phyloP scores from a whole-genome alignment of 2,797 vertebrate species.

The Parotocinclus haroldoi region DNA sequence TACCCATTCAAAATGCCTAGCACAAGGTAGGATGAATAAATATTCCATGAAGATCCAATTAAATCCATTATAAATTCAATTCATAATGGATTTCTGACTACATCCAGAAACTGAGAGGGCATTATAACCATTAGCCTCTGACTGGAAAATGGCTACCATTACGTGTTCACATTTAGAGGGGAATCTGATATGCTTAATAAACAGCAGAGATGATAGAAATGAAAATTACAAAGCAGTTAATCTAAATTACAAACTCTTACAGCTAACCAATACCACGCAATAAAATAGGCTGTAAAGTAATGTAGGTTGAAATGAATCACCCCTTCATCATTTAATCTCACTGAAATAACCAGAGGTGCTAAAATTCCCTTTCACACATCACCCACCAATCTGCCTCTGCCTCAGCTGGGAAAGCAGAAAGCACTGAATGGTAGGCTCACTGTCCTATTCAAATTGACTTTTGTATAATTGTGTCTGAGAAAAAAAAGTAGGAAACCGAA shows the following conservation, averaged over 20 bases:
- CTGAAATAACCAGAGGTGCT: slow-evolving; percentile 37
- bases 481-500: too few relatives aligned
- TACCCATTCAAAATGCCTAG: too few relatives aligned
- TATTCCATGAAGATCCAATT: too few relatives aligned
- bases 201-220: not conserved
- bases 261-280: slow-evolving; percentile 31
- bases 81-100: too few relatives aligned
- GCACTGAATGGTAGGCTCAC: slow-evolving; percentile 7
- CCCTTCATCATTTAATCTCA: slow-evolving; percentile 16
- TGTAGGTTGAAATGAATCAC: too few relatives aligned
- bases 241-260: slow-evolving; percentile 31
- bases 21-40: too few relatives aligned
- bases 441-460: slow-evolving; percentile 10
- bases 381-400: slow-evolving; percentile 37
- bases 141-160: not conserved
- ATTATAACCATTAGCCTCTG: not conserved
- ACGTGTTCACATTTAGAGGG: not conserved
- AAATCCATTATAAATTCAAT: too few relatives aligned
- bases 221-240: slow-evolving; percentile 22
- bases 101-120: too few relatives aligned
- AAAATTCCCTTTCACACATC: slow-evolving; percentile 37
- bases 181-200: not conserved
- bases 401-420: slow-evolving; percentile 30
- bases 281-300: slow-evolving; percentile 41
- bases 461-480: not conserved